phyloP scores from a whole-genome alignment of 2,888 invertebrate genomes.

The Steinernema hermaphroditum region DNA sequence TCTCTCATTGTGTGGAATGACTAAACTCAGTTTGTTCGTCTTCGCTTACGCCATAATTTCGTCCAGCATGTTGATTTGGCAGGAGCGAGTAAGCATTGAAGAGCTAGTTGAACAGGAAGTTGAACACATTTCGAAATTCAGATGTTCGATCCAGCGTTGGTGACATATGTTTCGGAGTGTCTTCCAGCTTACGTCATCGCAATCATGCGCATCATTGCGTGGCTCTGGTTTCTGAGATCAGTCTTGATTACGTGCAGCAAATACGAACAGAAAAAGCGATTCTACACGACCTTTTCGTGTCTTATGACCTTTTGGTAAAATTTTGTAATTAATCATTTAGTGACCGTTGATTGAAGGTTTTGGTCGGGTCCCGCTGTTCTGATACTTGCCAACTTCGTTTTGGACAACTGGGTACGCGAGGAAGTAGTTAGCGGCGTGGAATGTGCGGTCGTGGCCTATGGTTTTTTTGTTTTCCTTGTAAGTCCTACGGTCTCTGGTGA shows the following conservation, averaged over 20 bases:
- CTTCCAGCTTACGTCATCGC: conserved; percentile 84
- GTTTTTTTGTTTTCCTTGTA: conserved; percentile 77
- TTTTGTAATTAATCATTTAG: conserved; percentile 26
- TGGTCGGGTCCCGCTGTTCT: conserved; percentile 81
- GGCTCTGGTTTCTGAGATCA: conserved; percentile 79
- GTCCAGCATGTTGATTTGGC: conserved; percentile 50
- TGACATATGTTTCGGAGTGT: conserved; percentile 86
- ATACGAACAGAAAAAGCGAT: conserved; percentile 80
- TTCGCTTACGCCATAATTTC: conserved; percentile 69
- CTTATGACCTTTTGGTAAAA: conserved; percentile 80
- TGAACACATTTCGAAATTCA: too few relatives aligned
- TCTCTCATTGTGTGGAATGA: conserved; percentile 65
- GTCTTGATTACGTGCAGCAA: conserved; percentile 79
- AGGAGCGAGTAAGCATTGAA: conserved; percentile 46
- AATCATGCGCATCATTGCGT: conserved; percentile 77
- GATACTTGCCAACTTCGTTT: conserved; percentile 77
- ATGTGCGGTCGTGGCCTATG: conserved; percentile 74
- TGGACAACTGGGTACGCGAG: conserved; percentile 80
- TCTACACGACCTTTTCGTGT: conserved; percentile 81
- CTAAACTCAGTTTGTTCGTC: conserved; percentile 78
- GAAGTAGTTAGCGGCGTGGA: conserved; percentile 77
- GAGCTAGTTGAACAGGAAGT: background rate
- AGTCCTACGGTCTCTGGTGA: conserved; percentile 50
- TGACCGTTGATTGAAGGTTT: conserved; percentile 72
- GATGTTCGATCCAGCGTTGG: conserved; percentile 77